Evolutionary conservation across 2,888 invertebrate species (phyloP), one percentile per base, ranked within the genome.

Genomic region (Drosophila infuscata): DNA sequence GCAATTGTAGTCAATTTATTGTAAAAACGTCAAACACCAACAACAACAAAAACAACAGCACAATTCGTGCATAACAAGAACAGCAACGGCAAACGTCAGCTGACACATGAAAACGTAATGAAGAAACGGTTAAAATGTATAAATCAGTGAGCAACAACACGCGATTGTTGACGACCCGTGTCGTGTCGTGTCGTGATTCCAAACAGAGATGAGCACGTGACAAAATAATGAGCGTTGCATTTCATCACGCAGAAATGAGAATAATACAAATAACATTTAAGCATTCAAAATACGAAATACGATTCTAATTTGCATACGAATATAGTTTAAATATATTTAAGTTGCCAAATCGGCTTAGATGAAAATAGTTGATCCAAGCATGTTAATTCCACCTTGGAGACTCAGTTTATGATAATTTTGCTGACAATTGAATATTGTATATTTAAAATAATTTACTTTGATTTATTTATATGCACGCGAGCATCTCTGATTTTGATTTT

Each of bases 121-220:
- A 63, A 76, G 79, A 75, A 80, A 68, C 75, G 63, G 88, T 80
- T 88, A 64, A 79, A 80, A 80, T 59, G 67, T 74, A 82, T 82
- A 84, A 84, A 85, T 84, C 88, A 82, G 68, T 61, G 74, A 60
- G 69, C 73, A 75, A 76, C 64, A 88, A 68, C 83, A 83, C 85
- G 88, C 88, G 75, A 83, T 46, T 70, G 58, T 56, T 58, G 73
- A 70, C 61, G 53, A 53, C 62, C 36, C 61, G 36, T 43, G 43
- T 41, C 20, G 51, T 43, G 43, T 41, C 20, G 51, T 38, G 41
- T 48, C 72, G 73, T 77, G 77, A 67, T 61, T 61, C 33, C 25
- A 48, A 65, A 35, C 35, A 35, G 66, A 35, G 76, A 64, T 58
- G 46, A 25, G 46, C 15, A 25, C 20, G 25, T 46, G 77, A 76